These are phyloP conservation scores for Heteronetta atricapilla DNA, from an alignment of 2,113 vertebrate genomes.

Conservation along the genomic window DNA sequence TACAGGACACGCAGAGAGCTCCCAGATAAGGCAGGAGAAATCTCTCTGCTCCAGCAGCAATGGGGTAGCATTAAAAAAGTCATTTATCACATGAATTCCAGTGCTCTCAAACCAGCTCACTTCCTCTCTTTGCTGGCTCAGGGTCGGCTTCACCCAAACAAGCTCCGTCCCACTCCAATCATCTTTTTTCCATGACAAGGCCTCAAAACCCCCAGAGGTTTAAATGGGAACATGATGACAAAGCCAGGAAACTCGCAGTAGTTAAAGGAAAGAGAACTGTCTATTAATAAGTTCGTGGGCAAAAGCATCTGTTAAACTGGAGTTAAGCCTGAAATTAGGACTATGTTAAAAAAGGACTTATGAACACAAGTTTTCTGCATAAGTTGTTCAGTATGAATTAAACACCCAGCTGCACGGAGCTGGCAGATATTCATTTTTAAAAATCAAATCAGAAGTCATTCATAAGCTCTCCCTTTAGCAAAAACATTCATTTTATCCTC, in stretches of 20 bases:
- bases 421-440: neutral
- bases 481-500: neutral
- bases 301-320: slow-evolving; percentile 20
- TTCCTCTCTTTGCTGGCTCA: slow-evolving; percentile 31
- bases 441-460: slow-evolving; percentile 28
- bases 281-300: slow-evolving; percentile 1
- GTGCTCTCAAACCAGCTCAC: neutral
- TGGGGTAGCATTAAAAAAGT: neutral
- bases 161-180: neutral
- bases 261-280: slow-evolving; percentile 22
- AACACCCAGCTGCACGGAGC: neutral
- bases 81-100: slow-evolving; percentile 15
- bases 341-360: neutral
- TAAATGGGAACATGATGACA: slow-evolving; percentile 33
- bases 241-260: slow-evolving; percentile 42
- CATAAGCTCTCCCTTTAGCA: neutral
- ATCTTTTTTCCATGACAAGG: slow-evolving; percentile 53
- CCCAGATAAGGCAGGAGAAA: neutral
- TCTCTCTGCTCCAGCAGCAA: neutral
- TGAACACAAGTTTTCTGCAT: neutral
- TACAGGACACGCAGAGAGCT: neutral
- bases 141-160: neutral
- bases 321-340: neutral
- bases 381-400: slow-evolving; percentile 16
- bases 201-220: slow-evolving; percentile 43